Conservation (phyloP, 2,888 invertebrate genomes). For the Xestia c-nigrum region DNA sequence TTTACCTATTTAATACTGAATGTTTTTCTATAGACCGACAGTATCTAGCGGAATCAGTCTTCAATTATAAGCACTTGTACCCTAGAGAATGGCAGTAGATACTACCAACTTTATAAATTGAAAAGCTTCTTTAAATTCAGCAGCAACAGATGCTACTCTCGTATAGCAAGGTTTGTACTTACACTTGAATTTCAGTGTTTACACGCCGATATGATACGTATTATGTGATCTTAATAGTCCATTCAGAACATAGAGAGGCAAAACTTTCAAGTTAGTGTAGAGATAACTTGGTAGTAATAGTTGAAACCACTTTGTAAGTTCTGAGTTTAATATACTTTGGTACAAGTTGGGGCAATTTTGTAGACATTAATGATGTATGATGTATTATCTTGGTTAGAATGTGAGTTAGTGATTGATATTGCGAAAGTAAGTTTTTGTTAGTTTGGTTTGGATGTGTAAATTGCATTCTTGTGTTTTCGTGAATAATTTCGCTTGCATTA, state of each 20-base stretch:
- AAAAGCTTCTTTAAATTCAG: background rate
- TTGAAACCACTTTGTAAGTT: conserved; percentile 58
- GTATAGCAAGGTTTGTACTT: background rate
- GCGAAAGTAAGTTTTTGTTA: conserved; percentile 41
- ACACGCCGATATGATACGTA: conserved; percentile 41
- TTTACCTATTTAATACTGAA: background rate
- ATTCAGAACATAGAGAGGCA: conserved; percentile 37
- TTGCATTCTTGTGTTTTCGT: conserved; percentile 49
- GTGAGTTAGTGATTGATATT: conserved; percentile 51
- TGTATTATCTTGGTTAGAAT: conserved; percentile 44
- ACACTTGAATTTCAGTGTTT: conserved; percentile 33
- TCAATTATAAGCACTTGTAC: background rate
- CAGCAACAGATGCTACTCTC: background rate
- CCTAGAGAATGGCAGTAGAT: no score
- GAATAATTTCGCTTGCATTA: background rate
- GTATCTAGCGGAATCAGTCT: background rate
- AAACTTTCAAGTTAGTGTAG: conserved; percentile 51
- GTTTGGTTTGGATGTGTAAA: conserved; percentile 31
- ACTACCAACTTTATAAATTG: background rate
- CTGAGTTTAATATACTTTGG: conserved; percentile 50
- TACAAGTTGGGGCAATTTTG: conserved; percentile 57
- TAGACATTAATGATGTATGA: conserved; percentile 58
- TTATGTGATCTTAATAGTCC: conserved; percentile 45
- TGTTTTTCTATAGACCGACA: background rate
- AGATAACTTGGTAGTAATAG: conserved; percentile 56